Evolutionary conservation across 2,888 invertebrate genomes (phyloP), one percentile per base, ranked within the genome.

Genomic region (Drosophila rellima): DNA sequence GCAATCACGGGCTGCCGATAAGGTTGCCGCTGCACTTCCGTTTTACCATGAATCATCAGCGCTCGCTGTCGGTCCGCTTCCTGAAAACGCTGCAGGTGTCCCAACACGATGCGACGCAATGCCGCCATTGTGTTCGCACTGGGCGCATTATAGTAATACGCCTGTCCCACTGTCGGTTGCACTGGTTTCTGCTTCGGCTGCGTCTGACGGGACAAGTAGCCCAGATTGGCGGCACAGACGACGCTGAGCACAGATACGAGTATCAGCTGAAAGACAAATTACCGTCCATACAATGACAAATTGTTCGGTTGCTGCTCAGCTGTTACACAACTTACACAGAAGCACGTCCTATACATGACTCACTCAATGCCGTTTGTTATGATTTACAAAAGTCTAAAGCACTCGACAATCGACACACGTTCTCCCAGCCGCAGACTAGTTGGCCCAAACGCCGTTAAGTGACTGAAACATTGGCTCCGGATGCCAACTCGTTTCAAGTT

Each of bases 131-230:
- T 77, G 18, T 48, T 64, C 2, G 56, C 23, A 5, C 11, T 67
- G 23, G 91, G 88, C 3, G 81, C 66, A 20, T 59, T 70, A 37
- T 90, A 91, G 33, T 71, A 80, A 55, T 86, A 90, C 5, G 82
- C 64, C 51, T 73, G 74, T 11, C 57, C 20, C 26, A 0, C 7
- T 26, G 26, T 26, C n/a, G 35, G 52, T 0, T 40, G 20, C 39
- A 45, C 35, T 3, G 13, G 51, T 18, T 1, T 6, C 61, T 50
- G 72, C 15, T 42, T 5, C 31, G 37, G 35, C 59, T 47, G 69
- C 20, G 52, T 39, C 52, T 50, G 66, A 11, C 74, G 76, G 2
- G 64, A 67, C 6, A 39, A 40, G 55, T 78, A 78, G 62, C 63
- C 48, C 23, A 23, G 57, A 42, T 45, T 59, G 29, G 70, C 80